Conservation (phyloP, 2,113 vertebrate genomes). For the Cyprichromis sp. region DNA sequence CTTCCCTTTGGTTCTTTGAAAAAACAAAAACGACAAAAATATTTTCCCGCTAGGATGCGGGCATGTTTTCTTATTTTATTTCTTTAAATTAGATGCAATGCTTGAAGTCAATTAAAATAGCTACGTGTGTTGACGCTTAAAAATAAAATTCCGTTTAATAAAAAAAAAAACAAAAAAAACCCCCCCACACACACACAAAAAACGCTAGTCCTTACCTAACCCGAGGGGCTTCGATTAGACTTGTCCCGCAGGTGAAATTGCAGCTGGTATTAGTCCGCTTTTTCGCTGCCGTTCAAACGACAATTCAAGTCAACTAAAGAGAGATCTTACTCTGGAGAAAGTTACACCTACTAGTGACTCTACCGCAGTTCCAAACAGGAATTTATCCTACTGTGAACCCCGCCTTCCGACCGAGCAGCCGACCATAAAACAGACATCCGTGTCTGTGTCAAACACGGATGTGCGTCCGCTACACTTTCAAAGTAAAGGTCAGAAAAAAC, state of each 20-base stretch:
- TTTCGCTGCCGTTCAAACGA: background rate
- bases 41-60: background rate
- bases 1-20: background rate
- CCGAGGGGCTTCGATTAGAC: background rate
- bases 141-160: background rate
- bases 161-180: no score
- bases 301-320: background rate
- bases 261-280: background rate
- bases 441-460: accelerated
- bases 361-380: background rate
- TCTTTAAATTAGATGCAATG: background rate
- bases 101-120: background rate
- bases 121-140: background rate
- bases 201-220: background rate
- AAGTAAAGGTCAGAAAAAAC: background rate
- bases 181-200: background rate
- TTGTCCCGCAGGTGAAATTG: background rate
- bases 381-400: constrained; percentile 40
- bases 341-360: background rate
- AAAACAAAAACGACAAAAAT: background rate
- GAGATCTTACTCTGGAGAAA: background rate
- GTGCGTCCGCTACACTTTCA: background rate
- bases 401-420: constrained; percentile 19
- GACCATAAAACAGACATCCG: background rate
- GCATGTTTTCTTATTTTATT: background rate